Base-by-base conservation (phyloP, 2,888 invertebrate species). In the Myopa testacea region DNA sequence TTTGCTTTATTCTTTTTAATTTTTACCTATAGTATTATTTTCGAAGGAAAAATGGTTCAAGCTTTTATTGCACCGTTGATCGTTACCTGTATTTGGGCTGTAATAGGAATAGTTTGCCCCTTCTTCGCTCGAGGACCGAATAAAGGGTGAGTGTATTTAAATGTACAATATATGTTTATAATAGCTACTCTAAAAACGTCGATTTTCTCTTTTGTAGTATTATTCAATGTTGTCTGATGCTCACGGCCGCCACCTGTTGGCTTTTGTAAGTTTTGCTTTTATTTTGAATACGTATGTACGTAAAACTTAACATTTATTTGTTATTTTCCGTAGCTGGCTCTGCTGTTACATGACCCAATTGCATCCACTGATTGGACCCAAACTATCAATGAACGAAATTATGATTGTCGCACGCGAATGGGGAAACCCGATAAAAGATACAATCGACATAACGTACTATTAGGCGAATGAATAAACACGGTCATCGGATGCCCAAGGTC, bases 261-360 rank as follows among this genome's bases (percentile, higher is more conserved):
- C 83, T 88, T 34, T 88, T 88, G 88, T 88, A 85, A 88, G 88
- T 81, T 78, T 62, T 58, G 37, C 50, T 37, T 62, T 73, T 55
- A 55, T 75, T 14, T 73, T 26, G 7, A 14, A 68, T 26, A 5
- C 67, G 65, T 63, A 37, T 14, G 14, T 69, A 26, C 19, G 1
- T 34, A 38, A 65, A 7, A 37, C 63, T 26, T 6, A 3, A 12
- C 26, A 34, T 63, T 26, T 63, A 8, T 16, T 74, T 3, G 52
- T 62, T 67, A 38, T 40, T 26, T 55, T 45, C 79, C 73, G 37
- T 71, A 88, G 88, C 82, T 88, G 88, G 88, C 82, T 88, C 26
- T 88, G 88, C 78, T 88, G 88, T 80, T 88, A 88, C 78, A 85
- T 88, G 87, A 88, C 88, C 50, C 88, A 88, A 83, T 83, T 88